Evolutionary conservation across 2,797 vertebrate genomes (phyloP).

Genomic region (Sebastes matsubarae): DNA sequence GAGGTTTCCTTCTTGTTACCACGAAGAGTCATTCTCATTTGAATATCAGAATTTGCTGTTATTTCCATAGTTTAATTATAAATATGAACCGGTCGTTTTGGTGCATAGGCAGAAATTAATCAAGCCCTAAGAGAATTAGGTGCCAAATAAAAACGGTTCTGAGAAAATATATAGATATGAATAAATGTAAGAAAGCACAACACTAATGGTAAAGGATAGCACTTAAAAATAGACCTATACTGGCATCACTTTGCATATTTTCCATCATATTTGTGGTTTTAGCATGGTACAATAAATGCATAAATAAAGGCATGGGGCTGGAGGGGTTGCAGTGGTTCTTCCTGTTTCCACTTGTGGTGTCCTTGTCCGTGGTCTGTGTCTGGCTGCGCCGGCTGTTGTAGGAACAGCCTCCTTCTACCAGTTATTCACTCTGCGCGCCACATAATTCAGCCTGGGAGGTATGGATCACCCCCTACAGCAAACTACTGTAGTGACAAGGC

Average conservation of each 20-base stretch:
- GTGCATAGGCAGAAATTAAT: not conserved
- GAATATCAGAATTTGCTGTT: not conserved
- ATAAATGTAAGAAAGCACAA: constrained; percentile 20
- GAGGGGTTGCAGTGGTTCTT: constrained; percentile 64
- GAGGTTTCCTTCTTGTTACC: not conserved
- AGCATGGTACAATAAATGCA: constrained; percentile 66
- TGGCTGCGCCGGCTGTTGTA: constrained; percentile 62
- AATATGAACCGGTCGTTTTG: not conserved
- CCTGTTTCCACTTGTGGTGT: constrained; percentile 82
- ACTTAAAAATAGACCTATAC: constrained; percentile 57
- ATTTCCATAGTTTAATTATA: not conserved
- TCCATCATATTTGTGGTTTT: constrained; percentile 73
- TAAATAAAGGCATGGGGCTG: constrained; percentile 70
- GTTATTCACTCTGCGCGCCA: constrained; percentile 58
- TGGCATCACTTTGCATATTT: constrained; percentile 65
- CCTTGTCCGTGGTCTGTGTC: constrained; percentile 66
- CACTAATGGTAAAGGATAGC: constrained; percentile 37
- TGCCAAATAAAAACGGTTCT: not conserved
- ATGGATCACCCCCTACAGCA: constrained; percentile 43
- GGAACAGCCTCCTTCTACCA: constrained; percentile 53
- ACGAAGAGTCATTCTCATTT: constrained; percentile 6
- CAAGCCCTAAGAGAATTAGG: not conserved
- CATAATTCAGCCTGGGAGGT: constrained; percentile 69
- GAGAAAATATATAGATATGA: constrained; percentile 23
- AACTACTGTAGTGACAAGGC: constrained; percentile 27